Conservation (phyloP, 2,113 vertebrate genomes). For the Tinamus guttatus region DNA sequence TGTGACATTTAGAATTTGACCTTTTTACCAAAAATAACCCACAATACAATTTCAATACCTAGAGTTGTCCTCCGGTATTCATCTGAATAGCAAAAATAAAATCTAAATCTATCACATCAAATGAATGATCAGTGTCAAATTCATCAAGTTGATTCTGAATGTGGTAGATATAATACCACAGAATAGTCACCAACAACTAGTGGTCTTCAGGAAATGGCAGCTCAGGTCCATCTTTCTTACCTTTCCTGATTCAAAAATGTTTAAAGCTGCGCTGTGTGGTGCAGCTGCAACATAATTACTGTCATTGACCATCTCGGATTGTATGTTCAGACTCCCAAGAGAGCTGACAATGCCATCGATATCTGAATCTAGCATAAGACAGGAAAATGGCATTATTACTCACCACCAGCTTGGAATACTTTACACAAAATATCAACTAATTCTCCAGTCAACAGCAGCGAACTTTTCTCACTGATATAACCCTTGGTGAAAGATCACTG, state of each 20-base stretch:
- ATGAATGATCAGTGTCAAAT: background rate
- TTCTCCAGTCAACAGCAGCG: background rate
- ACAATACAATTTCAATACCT: too few species aligned
- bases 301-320: conserved; percentile 86
- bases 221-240: conserved; percentile 59
- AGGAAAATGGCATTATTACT: background rate
- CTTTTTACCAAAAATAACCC: background rate
- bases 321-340: conserved; percentile 85
- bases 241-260: conserved; percentile 84
- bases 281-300: conserved; percentile 86
- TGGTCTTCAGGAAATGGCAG: rapidly evolving
- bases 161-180: rapidly evolving
- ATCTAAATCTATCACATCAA: background rate
- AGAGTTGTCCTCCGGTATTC: background rate
- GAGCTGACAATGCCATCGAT: conserved; percentile 85
- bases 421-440: rapidly evolving
- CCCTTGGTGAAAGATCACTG: rapidly evolving
- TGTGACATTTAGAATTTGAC: background rate
- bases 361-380: conserved; percentile 76
- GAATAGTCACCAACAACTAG: background rate
- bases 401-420: background rate
- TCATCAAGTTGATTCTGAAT: background rate
- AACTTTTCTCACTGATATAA: background rate
- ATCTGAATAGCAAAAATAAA: background rate
- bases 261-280: conserved; percentile 91